Conservation (phyloP, 1,140 invertebrate genomes). For the Nomia melanderi region DNA sequence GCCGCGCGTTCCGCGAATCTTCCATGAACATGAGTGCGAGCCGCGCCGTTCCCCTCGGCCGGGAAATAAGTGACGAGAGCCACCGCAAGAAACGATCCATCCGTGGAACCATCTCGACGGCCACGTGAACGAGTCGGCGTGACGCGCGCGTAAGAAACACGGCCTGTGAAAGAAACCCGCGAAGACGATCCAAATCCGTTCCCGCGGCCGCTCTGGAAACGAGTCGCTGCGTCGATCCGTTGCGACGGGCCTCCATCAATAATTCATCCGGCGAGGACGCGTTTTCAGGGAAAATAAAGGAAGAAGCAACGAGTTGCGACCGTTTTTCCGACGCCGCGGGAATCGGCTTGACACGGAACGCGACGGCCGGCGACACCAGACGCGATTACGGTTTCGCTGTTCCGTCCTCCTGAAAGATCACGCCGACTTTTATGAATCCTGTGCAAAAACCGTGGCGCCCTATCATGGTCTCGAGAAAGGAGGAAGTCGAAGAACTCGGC, state of each 20-base stretch:
- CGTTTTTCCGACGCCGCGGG: neutral
- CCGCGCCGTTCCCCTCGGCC: conserved; percentile 1
- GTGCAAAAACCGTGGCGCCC: conserved; percentile 2
- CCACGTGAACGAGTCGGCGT: conserved; percentile 25
- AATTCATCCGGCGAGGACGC: conserved; percentile 47
- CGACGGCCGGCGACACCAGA: neutral
- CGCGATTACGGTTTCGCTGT: conserved; percentile 5
- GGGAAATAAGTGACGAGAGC: conserved; percentile 45
- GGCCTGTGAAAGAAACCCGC: conserved; percentile 28
- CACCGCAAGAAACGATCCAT: conserved; percentile 48
- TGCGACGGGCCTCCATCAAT: conserved; percentile 49
- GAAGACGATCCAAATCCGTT: conserved; percentile 51
- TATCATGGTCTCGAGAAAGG: neutral
- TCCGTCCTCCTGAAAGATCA: neutral
- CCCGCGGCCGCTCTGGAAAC: conserved; percentile 14
- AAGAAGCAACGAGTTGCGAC: neutral
- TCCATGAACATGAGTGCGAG: conserved; percentile 60
- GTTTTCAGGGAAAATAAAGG: neutral
- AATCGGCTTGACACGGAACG: neutral
- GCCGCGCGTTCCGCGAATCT: conserved; percentile 38
- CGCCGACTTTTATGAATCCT: conserved; percentile 8
- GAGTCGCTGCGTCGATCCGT: conserved; percentile 14
- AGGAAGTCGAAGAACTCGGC: neutral
- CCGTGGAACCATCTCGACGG: conserved; percentile 45
- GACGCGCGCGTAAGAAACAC: conserved; percentile 48